Evolutionary conservation across 2,888 invertebrate species (phyloP), one percentile per base, ranked within the genome.

Genomic region (Drosophila demipolita): DNA sequence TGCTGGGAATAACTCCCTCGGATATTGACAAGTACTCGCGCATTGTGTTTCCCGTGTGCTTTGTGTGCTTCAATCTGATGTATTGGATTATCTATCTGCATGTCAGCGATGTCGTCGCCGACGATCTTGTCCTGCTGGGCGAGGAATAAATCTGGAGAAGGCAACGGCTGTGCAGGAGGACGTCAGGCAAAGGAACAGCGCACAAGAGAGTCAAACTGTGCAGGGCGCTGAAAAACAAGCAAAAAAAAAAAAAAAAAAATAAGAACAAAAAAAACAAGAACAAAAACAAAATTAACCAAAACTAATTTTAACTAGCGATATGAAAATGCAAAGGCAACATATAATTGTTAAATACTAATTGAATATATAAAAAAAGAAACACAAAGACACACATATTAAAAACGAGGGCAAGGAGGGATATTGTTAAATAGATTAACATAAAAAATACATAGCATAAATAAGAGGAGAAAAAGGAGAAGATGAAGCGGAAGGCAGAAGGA

Each of bases 21-120:
- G 99, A 98, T 94, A 99, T 99, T 94, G 99, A 99, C 95, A 99
- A 99, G 94, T 99, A 99, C 94, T 99, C 99, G 76, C 96, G 99
- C 92, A 98, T 99, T 94, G 97, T 99, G 91, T 99, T 99, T 94
- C 99, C 99, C 64, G 97, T 99, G 91, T 98, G 99, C 94, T 99
- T 99, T 95, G 97, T 99, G 83, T 97, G 99, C 94, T 99, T 99
- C 95, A 99, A 99, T 94, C 96, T 98, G 89, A 98, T 98, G 98
- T 98, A 98, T 94, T 98, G 98, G 98, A 98, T 98, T 94, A 98
- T 98, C 93, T 98, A 98, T 93, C 95, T 98, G 90, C 98, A 98
- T 95, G 98, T 98, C 93, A 98, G 98, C 93, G 98, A 98, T 95
- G 98, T 98, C 92, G 97, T 98, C 91, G 97, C 97, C 94, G 98